Evolutionary conservation across 2,888 invertebrate genomes (phyloP).

Genomic region (Eupithecia centaureata): DNA sequence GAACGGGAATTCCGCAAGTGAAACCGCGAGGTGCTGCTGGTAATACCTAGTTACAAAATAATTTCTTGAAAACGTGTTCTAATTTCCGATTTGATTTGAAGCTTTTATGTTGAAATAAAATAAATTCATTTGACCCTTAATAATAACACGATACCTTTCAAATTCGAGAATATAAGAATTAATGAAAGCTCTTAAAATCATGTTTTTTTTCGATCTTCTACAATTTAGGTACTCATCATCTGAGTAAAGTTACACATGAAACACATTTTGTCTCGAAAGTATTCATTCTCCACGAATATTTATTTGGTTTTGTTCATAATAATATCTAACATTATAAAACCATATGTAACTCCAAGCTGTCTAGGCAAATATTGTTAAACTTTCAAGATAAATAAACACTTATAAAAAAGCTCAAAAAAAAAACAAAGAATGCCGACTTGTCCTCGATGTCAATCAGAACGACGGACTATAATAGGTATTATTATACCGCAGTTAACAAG

Average conservation of each 20-base stretch:
- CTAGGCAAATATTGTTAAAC: neutral
- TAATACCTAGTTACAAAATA: neutral
- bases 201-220: neutral
- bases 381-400: neutral
- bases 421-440: constrained; percentile 22
- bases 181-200: neutral
- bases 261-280: too few relatives aligned
- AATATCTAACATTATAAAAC: neutral
- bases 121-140: too few relatives aligned
- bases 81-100: neutral
- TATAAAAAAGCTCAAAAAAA: neutral
- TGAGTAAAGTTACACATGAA: too few relatives aligned
- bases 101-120: neutral
- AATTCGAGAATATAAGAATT: too few relatives aligned
- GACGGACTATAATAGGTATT: constrained; percentile 8
- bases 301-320: neutral
- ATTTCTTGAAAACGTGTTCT: neutral
- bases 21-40: too few relatives aligned
- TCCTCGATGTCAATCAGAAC: constrained; percentile 26
- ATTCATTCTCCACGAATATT: neutral
- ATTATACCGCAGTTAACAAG: constrained; percentile 16
- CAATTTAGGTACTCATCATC: too few relatives aligned
- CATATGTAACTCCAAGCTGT: neutral
- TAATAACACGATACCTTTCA: too few relatives aligned
- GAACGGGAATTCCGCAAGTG: too few relatives aligned